A percentile compares a stretch with the other conserved stretches of the same genome.
phyloP scores from a whole-genome alignment of 2,113 vertebrate genomes.

The Aviceda subcristata region DNA sequence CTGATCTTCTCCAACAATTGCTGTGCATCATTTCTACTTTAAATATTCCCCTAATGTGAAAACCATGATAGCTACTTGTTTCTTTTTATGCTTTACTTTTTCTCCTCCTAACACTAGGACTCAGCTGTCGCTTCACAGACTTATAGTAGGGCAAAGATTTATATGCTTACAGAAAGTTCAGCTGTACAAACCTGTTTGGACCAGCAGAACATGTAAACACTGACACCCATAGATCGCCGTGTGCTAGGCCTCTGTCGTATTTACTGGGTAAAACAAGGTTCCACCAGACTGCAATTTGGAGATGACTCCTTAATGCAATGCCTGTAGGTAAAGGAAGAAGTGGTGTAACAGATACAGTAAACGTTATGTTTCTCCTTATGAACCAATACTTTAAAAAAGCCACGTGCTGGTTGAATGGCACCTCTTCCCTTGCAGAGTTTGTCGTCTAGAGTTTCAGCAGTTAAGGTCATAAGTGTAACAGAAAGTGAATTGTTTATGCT shows the following conservation, averaged over 20 bases:
- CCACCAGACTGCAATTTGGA: neutral
- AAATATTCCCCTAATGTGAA: neutral
- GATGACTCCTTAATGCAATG: neutral
- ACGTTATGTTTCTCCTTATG: neutral
- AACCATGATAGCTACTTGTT: neutral
- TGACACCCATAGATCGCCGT: neutral
- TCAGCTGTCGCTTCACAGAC: neutral
- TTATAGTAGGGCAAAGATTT: neutral
- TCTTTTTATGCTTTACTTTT: neutral
- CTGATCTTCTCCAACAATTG: neutral
- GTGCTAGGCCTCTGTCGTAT: neutral
- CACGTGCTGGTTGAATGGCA: neutral
- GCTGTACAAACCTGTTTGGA: neutral
- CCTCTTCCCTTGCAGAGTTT: neutral
- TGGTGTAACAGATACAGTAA: neutral
- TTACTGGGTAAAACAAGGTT: neutral
- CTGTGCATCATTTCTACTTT: neutral
- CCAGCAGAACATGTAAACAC: neutral
- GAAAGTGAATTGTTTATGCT: neutral
- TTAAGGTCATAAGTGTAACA: neutral
- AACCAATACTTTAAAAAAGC: neutral
- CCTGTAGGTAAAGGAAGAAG: neutral
- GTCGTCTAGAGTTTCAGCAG: neutral
- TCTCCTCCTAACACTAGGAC: neutral
- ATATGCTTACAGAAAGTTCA: neutral